Percentiles rank a stretch among this genome's conserved stretches.
Conservation (phyloP, 1,140 invertebrate genomes). For the Hyles euphorbiae region DNA sequence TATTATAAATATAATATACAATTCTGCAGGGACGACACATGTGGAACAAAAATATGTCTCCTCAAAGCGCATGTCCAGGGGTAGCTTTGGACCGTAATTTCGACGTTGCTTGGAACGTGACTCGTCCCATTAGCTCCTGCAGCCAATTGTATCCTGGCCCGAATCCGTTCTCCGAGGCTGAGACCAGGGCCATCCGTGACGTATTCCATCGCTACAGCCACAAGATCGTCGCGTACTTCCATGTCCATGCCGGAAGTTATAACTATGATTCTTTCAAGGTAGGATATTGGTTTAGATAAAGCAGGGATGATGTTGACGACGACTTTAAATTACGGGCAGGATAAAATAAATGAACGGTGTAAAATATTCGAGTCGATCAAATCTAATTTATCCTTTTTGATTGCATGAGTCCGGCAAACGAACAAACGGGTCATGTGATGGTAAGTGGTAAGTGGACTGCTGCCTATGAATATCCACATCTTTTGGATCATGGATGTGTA, state of each 20-base stretch:
- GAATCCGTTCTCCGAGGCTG: constrained; percentile 83
- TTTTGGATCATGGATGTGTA: no score
- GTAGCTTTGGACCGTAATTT: constrained; percentile 81
- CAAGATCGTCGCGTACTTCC: constrained; percentile 51
- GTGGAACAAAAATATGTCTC: constrained; percentile 78
- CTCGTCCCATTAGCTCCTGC: constrained; percentile 78
- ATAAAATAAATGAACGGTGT: no score
- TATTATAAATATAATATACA: no score
- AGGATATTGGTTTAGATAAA: background rate
- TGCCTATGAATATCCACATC: no score
- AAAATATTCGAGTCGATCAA: no score
- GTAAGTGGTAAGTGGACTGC: no score
- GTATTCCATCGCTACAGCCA: constrained; percentile 59
- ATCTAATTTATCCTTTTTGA: no score
- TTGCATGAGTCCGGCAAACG: no score
- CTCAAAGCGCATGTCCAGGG: constrained; percentile 73
- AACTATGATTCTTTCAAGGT: constrained; percentile 36
- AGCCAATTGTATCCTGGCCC: constrained; percentile 82
- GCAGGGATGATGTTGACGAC: no score
- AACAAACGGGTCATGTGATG: no score
- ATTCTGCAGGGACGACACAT: no score
- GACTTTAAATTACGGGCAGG: no score
- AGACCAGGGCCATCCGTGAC: constrained; percentile 78
- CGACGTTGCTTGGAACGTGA: constrained; percentile 77
- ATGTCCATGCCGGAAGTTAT: constrained; percentile 45